phyloP scores from a whole-genome alignment of 2,797 vertebrate genomes.

The Galagoides demidoff region DNA sequence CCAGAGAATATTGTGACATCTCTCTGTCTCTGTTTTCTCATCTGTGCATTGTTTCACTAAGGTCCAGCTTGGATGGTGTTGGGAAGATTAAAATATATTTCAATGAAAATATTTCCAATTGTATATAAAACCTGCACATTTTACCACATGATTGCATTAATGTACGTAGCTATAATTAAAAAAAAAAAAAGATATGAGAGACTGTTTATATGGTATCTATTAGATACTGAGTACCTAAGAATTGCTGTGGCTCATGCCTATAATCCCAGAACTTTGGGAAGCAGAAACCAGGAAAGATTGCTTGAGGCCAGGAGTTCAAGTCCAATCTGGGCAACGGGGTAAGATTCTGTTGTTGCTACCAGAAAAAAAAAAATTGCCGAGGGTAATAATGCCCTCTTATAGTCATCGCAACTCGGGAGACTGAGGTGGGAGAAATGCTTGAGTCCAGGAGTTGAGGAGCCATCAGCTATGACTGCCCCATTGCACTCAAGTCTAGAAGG shows the following conservation, averaged over 20 bases:
- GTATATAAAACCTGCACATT: too few relatives aligned
- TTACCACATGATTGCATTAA: too few relatives aligned
- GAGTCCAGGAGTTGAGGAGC: background rate
- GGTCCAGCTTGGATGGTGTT: background rate
- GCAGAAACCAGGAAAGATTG: background rate
- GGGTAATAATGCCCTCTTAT: background rate
- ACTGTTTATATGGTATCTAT: background rate
- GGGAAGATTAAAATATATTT: background rate
- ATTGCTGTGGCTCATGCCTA: background rate
- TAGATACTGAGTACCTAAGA: background rate
- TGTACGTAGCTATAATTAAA: too few relatives aligned
- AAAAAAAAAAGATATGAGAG: background rate
- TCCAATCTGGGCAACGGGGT: background rate
- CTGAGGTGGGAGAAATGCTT: background rate
- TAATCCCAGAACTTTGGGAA: background rate
- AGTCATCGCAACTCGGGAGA: background rate
- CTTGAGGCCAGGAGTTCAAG: background rate
- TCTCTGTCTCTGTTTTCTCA: background rate
- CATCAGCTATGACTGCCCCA: background rate
- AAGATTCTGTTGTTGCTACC: background rate
- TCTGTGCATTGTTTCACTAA: background rate
- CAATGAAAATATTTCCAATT: too few relatives aligned
- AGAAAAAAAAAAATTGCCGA: background rate
- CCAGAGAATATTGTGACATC: background rate
- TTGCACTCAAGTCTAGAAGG: too few relatives aligned